Evolutionary conservation across 92 coral and sea anemone species (phyloP).

Genomic region (Epizoanthus scotinus): DNA sequence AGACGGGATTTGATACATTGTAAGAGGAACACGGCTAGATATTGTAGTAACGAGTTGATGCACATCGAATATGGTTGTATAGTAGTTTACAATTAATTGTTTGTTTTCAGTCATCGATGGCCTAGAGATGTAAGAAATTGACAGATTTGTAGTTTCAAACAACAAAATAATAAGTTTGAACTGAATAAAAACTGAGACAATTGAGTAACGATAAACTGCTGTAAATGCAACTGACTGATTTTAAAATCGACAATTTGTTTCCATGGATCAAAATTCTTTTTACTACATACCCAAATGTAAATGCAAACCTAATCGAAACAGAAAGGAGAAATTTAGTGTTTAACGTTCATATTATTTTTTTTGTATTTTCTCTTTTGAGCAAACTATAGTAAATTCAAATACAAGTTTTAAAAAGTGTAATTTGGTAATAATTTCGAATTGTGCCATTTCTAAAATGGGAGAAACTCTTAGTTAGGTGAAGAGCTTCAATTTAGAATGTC

Average conservation of each 20-base stretch:
- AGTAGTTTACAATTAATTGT: not conserved
- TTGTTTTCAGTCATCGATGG: not conserved
- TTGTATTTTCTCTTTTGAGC: not conserved
- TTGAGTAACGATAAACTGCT: not conserved
- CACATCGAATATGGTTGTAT: not conserved
- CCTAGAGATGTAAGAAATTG: not conserved
- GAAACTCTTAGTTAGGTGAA: not conserved
- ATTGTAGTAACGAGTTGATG: not conserved
- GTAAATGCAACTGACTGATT: not conserved
- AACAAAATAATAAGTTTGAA: not conserved
- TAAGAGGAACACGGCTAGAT: no score
- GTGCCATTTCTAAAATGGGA: constrained; percentile 18
- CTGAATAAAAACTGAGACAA: not conserved
- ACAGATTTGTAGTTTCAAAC: not conserved
- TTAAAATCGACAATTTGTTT: not conserved
- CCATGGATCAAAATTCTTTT: not conserved
- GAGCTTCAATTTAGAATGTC: not conserved
- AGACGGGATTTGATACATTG: no score
- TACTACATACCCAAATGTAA: not conserved
- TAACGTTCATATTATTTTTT: not conserved
- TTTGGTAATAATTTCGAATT: not conserved
- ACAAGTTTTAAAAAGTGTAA: constrained; percentile 7
- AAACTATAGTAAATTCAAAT: not conserved
- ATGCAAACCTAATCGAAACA: not conserved
- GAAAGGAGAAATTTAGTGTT: not conserved